Evolutionary conservation across 1,140 invertebrate genomes (phyloP), one percentile per base, ranked within the genome.

Genomic region (Anagrus nilaparvatae): DNA sequence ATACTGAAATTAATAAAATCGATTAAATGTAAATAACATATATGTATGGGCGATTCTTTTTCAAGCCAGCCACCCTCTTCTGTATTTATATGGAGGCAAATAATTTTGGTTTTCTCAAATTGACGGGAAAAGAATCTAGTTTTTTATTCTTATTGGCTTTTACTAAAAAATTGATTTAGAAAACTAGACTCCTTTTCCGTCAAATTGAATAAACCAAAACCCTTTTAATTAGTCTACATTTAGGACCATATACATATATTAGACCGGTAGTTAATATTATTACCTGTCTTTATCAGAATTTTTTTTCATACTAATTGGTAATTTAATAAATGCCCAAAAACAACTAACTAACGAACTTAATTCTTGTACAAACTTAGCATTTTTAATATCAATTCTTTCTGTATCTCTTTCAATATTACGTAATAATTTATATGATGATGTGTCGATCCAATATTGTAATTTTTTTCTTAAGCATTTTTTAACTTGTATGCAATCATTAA

Each of bases 401-500:
- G 75, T 65, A 30, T 71, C 63, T n/a, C 51, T 55, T 13, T 73
- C 65, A 8, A 76, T 68, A 16, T 75, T 53, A n/a, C 73, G 60
- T 13, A 77, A 48, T 9, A 75, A 50, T 46, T 60, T 50, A 46
- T 74, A 75, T 5, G 66, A 69, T 3, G 70, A 66, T 14, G 57
- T 51, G 29, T 78, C 69, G 37, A 76, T 52, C 53, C 65, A 65
- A 12, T 55, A 33, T 39, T 63, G 60, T 13, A 75, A 59, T 40
- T 69, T 64, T 16, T 65, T 48, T n/a, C 73, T 56, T 16, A 73
- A 65, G 10, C 58, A 43, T 33, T 60, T 49, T 4, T 64, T 54
- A 19, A 73, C 56, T 67, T 72, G 20, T n/a, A n/a, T n/a, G n/a
- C 13, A 19, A 35, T 19, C 19, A 10, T 18, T 17, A 5, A 35